Evolutionary conservation across 2,797 vertebrate genomes (phyloP), one percentile per base, ranked within the genome.

Genomic region (Myotis planiceps): DNA sequence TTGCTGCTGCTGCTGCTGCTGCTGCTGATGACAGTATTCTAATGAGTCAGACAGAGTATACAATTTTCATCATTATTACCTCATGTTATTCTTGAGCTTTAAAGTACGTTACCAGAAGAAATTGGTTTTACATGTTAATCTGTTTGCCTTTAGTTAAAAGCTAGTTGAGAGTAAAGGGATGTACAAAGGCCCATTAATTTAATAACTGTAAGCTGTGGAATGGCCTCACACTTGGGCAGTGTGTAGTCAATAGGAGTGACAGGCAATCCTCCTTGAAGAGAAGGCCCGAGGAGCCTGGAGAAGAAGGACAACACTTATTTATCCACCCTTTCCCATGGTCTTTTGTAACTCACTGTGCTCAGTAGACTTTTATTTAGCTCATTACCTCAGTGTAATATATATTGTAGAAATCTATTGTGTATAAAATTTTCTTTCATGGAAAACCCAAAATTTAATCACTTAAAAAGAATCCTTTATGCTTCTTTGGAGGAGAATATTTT

Each of bases 371-470:
- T 71, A 29, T 68, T 83, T 87, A 94, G 91, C 55, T 81, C 71
- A 71, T 42, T 86, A 79, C 13, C 21, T 91, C 58, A 74, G n/a
- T 85, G 78, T 80, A 83, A 12, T 94, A 75, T 42, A 5, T 51
- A 85, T 74, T 92, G 93, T 78, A 92, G 51, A 90, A 87, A 49
- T 93, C 13, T 68, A 45, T 39, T 71, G 18, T 63, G 63, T 90
- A 81, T 71, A 49, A 92, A 75, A 55, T 90, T 94, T 94, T 55
- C 65, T 85, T 90, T 94, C 58, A 25, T 71, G 65, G 49, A 65
- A 86, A 93, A 86, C 37, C 60, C 74, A 94, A 49, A 80, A 32
- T 85, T 94, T 86, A 82, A 80, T 87, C 81, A 53, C 74, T 92
- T 71, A 75, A 34, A 76, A 93, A 78, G 12, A 88, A 76, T 94